Evolutionary conservation across 2,113 vertebrate species (phyloP).

Genomic region (Aythya baeri): DNA sequence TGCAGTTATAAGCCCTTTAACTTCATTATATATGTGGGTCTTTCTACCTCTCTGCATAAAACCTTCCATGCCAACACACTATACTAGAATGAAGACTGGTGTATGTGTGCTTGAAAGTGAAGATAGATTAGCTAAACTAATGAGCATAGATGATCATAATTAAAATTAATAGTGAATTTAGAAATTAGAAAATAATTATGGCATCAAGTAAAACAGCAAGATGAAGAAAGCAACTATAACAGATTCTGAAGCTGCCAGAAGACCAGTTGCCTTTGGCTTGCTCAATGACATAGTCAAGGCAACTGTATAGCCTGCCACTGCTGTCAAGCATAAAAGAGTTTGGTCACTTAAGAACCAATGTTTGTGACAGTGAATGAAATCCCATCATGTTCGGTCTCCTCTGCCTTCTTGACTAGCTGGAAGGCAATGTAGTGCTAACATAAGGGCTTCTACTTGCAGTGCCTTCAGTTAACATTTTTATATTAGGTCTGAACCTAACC

Average conservation of each 20-base stretch:
- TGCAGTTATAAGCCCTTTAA: neutral
- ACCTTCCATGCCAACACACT: rapidly evolving
- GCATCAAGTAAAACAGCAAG: neutral
- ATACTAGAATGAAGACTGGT: neutral
- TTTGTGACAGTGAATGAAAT: neutral
- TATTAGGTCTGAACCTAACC: neutral
- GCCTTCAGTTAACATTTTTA: neutral
- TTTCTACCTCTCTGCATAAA: neutral
- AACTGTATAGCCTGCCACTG: neutral
- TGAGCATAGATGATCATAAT: slow-evolving; percentile 55
- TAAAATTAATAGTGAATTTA: slow-evolving; percentile 64
- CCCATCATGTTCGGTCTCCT: neutral
- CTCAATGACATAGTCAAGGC: neutral
- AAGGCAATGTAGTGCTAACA: rapidly evolving
- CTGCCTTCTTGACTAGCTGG: neutral
- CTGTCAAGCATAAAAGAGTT: neutral
- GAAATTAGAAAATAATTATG: slow-evolving; percentile 58
- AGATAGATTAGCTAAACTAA: slow-evolving; percentile 50
- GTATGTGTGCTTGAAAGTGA: neutral
- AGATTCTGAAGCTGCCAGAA: neutral
- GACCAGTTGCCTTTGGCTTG: neutral
- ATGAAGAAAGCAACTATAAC: slow-evolving; percentile 13
- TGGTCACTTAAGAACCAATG: neutral
- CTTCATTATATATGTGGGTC: neutral
- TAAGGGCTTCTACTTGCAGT: neutral